phyloP scores from a whole-genome alignment of 2,113 vertebrate species.

The Ahaetulla prasina region DNA sequence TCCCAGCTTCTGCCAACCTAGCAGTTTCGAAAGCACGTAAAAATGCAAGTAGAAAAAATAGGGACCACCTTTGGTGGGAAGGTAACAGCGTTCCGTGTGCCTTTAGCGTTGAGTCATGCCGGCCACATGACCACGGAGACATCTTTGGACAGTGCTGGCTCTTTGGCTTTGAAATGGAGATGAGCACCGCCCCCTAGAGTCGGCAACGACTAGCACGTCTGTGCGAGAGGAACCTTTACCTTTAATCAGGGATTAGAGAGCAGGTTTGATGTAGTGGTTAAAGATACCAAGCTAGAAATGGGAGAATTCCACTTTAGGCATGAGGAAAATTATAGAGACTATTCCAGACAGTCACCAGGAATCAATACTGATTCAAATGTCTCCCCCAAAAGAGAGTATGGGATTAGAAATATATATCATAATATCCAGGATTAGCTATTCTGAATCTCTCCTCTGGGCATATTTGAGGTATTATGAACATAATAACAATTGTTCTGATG shows the following conservation, averaged over 20 bases:
- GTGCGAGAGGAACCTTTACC: too few relatives aligned
- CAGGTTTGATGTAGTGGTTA: not conserved
- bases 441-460: not conserved
- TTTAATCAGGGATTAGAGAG: not conserved
- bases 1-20: too few relatives aligned
- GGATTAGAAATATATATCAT: not conserved
- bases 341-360: not conserved
- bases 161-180: too few relatives aligned
- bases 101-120: too few relatives aligned
- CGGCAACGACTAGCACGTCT: too few relatives aligned
- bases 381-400: not conserved
- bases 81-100: too few relatives aligned
- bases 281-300: not conserved
- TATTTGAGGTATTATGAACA: not conserved
- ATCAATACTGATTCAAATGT: not conserved
- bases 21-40: too few relatives aligned
- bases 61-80: too few relatives aligned
- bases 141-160: too few relatives aligned
- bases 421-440: not conserved
- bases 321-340: not conserved
- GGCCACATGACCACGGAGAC: too few relatives aligned
- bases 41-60: too few relatives aligned
- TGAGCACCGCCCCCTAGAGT: too few relatives aligned
- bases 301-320: not conserved
- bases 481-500: not conserved